These are phyloP conservation scores for Xestoiulus laeticollis DNA, from an alignment of 2,888 invertebrate species.

Conservation along the genomic window DNA sequence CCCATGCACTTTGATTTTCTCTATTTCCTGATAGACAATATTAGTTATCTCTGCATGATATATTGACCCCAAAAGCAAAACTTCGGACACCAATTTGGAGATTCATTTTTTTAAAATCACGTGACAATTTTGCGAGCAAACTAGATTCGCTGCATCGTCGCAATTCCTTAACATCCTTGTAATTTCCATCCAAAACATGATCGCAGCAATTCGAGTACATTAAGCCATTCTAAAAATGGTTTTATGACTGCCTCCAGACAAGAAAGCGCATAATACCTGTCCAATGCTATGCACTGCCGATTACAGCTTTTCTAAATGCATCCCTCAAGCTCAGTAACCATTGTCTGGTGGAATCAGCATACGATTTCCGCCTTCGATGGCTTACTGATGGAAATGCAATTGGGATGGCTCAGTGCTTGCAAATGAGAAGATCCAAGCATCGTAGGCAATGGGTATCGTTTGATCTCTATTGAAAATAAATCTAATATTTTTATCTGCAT, in stretches of 20 bases:
- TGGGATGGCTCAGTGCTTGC: constrained; percentile 23
- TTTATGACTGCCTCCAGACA: not conserved
- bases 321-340: constrained; percentile 6
- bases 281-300: not conserved
- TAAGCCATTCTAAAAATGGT: not conserved
- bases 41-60: too few relatives aligned
- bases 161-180: not conserved
- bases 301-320: not conserved
- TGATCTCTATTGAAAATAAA: constrained; percentile 34
- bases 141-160: not conserved
- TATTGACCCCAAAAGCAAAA: too few relatives aligned
- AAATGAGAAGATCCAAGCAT: not conserved
- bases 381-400: constrained; percentile 18
- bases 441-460: constrained; percentile 9
- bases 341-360: constrained; percentile 9
- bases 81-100: too few relatives aligned
- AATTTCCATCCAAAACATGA: not conserved
- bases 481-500: not conserved
- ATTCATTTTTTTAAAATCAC: too few relatives aligned
- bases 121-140: too few relatives aligned
- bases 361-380: constrained; percentile 14
- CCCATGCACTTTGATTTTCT: too few relatives aligned
- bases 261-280: not conserved
- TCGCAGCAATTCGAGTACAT: too few relatives aligned
- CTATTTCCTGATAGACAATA: too few relatives aligned